These are phyloP conservation scores for Zaprionus inermis DNA, from an alignment of 1,140 invertebrate species.

Conservation along the genomic window DNA sequence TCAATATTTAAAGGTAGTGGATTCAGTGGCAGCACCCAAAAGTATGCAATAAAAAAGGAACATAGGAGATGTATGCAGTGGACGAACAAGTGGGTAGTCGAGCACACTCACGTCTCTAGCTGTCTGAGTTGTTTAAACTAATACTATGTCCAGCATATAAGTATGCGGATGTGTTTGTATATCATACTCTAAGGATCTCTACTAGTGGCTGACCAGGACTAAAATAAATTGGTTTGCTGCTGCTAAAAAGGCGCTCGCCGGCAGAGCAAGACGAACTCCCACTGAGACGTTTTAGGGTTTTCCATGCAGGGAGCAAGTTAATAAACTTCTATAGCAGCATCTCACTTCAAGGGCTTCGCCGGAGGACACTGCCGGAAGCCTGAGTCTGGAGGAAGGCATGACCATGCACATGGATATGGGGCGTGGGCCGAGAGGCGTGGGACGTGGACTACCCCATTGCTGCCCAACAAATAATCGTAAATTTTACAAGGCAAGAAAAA, in stretches of 20 bases:
- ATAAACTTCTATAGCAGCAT: slow-evolving; percentile 1
- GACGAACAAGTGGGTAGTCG: no score
- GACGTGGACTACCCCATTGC: no score
- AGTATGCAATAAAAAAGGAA: no score
- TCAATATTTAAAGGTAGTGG: no score
- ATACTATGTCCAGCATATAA: background rate
- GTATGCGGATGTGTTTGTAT: background rate
- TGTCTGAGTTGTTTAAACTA: background rate
- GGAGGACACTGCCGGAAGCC: background rate
- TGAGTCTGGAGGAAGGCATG: background rate
- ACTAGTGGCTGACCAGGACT: background rate
- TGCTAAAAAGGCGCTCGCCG: background rate
- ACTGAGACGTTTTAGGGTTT: slow-evolving; percentile 2
- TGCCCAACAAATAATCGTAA: background rate
- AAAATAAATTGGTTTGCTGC: slow-evolving; percentile 5
- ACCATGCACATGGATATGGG: background rate
- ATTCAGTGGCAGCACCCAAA: no score
- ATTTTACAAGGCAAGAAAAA: background rate
- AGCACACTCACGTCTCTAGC: no score
- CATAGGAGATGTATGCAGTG: no score
- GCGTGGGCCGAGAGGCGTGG: background rate
- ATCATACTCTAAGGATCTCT: background rate
- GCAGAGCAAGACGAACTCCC: background rate
- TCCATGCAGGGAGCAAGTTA: slow-evolving; percentile 1
- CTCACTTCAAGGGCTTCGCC: slow-evolving; percentile 1